phyloP scores from a whole-genome alignment of 2,888 invertebrate genomes.

The Euclidia mi region DNA sequence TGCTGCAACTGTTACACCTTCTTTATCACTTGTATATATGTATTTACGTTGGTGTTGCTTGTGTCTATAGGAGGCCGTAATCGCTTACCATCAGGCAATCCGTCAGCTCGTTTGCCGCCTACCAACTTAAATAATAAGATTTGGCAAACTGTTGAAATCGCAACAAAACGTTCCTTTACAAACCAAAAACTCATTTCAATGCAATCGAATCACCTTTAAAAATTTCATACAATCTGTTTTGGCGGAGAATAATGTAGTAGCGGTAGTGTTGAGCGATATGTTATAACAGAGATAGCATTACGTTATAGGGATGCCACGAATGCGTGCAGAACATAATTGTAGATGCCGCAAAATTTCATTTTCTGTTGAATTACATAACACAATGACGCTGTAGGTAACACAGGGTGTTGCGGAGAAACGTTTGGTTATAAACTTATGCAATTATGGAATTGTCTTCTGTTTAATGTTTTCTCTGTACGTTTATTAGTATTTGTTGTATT shows the following conservation, averaged over 20 bases:
- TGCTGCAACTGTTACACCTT: too few species aligned
- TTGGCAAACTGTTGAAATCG: neutral
- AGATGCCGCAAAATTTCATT: slow-evolving; percentile 68
- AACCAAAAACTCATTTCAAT: neutral
- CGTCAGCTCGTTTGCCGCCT: too few species aligned
- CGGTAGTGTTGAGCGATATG: slow-evolving; percentile 47
- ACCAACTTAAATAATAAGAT: too few species aligned
- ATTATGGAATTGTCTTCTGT: slow-evolving; percentile 42
- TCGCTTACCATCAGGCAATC: too few species aligned
- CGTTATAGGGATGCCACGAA: slow-evolving; percentile 45
- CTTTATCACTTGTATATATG: too few species aligned
- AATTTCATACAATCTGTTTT: neutral
- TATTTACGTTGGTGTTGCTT: too few species aligned
- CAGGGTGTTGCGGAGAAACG: slow-evolving; percentile 49
- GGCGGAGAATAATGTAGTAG: slow-evolving; percentile 25
- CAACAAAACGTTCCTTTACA: neutral
- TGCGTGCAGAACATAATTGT: slow-evolving; percentile 62
- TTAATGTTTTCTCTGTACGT: slow-evolving; percentile 23
- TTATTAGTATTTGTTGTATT: slow-evolving; percentile 9
- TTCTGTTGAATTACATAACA: slow-evolving; percentile 67
- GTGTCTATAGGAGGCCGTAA: too few species aligned
- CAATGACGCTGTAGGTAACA: slow-evolving; percentile 43
- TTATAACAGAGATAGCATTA: slow-evolving; percentile 44
- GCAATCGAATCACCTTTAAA: neutral
- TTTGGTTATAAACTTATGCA: slow-evolving; percentile 60